These are phyloP conservation scores for Drosophila anomalata DNA, from an alignment of 2,888 invertebrate genomes.

Conservation along the genomic window DNA sequence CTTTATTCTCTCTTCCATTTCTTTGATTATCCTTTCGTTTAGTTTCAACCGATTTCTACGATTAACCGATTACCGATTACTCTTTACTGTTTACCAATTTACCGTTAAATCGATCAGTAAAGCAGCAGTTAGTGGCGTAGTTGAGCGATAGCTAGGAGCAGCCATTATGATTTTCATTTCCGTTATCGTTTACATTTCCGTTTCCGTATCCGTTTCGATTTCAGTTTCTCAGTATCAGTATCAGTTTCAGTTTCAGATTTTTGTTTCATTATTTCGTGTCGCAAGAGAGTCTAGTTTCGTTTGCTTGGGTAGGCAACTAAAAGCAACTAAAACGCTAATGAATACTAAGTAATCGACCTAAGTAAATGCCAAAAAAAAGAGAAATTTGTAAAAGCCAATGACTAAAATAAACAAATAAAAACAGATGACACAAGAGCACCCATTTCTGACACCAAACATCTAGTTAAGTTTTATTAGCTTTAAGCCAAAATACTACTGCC, in stretches of 20 bases:
- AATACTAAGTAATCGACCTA: conserved; percentile 26
- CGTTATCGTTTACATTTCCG: background rate
- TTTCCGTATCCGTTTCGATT: conserved; percentile 35
- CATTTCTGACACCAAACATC: conserved; percentile 62
- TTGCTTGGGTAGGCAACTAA: conserved; percentile 79
- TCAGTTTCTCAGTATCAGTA: conserved; percentile 40
- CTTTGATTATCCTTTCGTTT: conserved; percentile 20
- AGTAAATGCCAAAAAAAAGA: conserved; percentile 17
- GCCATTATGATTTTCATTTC: conserved; percentile 26
- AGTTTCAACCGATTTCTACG: conserved; percentile 19
- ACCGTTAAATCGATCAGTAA: conserved; percentile 57
- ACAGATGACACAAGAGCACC: conserved; percentile 78
- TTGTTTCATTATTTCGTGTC: conserved; percentile 26
- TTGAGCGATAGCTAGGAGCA: conserved; percentile 53
- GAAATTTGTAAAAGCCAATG: conserved; percentile 27
- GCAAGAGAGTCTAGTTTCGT: conserved; percentile 58
- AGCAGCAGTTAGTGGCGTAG: conserved; percentile 69
- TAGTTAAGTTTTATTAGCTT: conserved; percentile 29
- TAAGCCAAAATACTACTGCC: conserved; percentile 80
- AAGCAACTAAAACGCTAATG: conserved; percentile 41
- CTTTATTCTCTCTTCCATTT: conserved; percentile 23
- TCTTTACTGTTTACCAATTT: background rate
- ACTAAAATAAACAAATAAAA: conserved; percentile 24
- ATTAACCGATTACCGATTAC: conserved; percentile 4
- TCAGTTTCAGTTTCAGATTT: conserved; percentile 27